phyloP scores from a whole-genome alignment of 2,888 invertebrate species.

The Boloria euphrosyne region DNA sequence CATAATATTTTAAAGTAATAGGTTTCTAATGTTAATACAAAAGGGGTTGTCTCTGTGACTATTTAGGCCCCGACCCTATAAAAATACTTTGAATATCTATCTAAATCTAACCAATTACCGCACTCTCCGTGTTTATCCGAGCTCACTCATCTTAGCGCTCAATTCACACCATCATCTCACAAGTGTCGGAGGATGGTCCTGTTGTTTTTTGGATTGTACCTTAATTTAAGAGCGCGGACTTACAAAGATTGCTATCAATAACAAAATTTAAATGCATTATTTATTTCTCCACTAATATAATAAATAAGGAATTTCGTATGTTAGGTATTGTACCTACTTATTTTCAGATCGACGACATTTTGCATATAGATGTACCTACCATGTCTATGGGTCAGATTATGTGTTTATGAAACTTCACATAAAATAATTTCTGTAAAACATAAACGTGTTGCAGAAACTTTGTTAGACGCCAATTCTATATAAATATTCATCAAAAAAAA shows the following conservation, averaged over 20 bases:
- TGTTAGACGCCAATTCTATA: too few species aligned
- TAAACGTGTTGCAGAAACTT: too few species aligned
- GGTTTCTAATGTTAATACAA: too few species aligned
- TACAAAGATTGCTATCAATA: not conserved
- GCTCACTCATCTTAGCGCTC: constrained; percentile 77
- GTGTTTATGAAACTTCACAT: too few species aligned
- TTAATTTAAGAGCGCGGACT: constrained; percentile 44
- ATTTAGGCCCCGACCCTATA: constrained; percentile 19
- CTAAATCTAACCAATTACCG: constrained; percentile 76
- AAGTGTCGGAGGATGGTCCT: constrained; percentile 66
- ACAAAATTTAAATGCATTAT: not conserved
- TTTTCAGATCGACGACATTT: too few species aligned
- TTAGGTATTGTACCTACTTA: not conserved
- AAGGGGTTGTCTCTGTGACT: too few species aligned
- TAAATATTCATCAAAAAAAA: too few species aligned
- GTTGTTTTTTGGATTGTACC: constrained; percentile 63
- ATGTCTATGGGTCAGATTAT: too few species aligned
- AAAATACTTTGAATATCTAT: constrained; percentile 40
- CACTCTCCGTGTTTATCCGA: constrained; percentile 73
- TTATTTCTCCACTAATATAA: not conserved
- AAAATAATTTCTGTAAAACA: too few species aligned
- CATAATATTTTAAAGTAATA: too few species aligned
- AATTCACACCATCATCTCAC: constrained; percentile 81
- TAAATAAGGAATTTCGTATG: not conserved
- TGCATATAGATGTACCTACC: too few species aligned